Evolutionary conservation across 2,888 invertebrate genomes (phyloP).

Genomic region (Diaprepes abbreviatus): DNA sequence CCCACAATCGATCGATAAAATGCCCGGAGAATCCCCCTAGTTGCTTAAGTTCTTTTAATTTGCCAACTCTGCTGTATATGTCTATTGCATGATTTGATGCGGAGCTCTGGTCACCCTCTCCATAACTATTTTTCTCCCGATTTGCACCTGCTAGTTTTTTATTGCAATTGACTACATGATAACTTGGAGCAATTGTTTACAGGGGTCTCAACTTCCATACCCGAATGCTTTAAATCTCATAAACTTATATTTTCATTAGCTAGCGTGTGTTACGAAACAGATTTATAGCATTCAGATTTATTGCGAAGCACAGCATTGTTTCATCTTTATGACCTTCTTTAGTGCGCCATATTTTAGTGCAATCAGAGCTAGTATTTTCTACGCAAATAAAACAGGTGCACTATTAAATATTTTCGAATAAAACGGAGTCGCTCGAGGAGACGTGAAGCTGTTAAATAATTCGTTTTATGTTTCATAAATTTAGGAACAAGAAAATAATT

Average conservation of each 20-base stretch:
- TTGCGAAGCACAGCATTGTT: constrained; percentile 20
- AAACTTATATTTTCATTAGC: neutral
- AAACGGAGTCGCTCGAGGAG: neutral
- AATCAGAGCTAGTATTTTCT: constrained; percentile 22
- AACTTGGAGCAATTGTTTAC: too few relatives aligned
- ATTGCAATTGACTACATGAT: too few relatives aligned
- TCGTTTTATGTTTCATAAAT: neutral
- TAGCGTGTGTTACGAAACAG: constrained; percentile 4
- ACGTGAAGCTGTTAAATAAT: neutral
- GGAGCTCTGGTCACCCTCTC: too few relatives aligned
- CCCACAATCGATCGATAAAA: too few relatives aligned
- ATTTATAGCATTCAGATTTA: constrained; percentile 26
- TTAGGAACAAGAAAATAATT: too few relatives aligned
- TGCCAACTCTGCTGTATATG: too few relatives aligned
- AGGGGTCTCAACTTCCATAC: too few relatives aligned
- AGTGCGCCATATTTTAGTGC: constrained; percentile 28
- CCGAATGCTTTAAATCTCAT: neutral
- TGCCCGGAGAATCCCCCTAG: too few relatives aligned
- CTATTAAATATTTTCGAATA: constrained; percentile 13
- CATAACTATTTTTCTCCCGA: too few relatives aligned
- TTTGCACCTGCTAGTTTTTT: too few relatives aligned
- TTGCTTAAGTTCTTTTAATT: too few relatives aligned
- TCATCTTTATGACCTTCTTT: constrained; percentile 28
- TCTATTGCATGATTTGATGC: too few relatives aligned
- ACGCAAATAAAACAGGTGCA: constrained; percentile 12